phyloP scores from a whole-genome alignment of 2,797 vertebrate genomes.

The Rhyacichthys aspro region DNA sequence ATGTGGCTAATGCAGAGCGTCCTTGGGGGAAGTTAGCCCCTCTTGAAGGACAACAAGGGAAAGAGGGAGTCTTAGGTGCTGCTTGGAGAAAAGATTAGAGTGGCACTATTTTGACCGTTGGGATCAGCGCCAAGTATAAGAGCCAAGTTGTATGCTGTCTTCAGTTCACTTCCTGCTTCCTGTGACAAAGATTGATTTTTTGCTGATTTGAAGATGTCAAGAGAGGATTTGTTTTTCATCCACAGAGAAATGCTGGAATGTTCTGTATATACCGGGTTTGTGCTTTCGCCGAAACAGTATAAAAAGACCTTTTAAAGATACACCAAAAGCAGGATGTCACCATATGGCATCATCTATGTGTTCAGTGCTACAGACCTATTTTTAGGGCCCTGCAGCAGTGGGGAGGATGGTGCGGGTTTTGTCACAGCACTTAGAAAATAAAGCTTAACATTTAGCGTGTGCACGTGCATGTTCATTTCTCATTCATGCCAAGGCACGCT shows the following conservation, averaged over 20 bases:
- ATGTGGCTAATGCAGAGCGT: conserved; percentile 49
- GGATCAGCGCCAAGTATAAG: conserved; percentile 45
- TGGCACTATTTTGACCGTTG: conserved; percentile 44
- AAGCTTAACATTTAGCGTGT: conserved; percentile 9
- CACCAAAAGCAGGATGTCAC: conserved; percentile 34
- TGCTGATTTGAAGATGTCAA: conserved; percentile 13
- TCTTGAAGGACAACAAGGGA: conserved; percentile 52
- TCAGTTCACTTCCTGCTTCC: conserved; percentile 17
- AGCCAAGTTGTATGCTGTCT: conserved; percentile 33
- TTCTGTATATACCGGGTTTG: background rate
- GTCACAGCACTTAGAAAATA: conserved; percentile 30
- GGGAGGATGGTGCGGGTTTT: conserved; percentile 21
- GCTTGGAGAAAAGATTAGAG: conserved; percentile 56
- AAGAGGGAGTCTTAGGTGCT: conserved; percentile 43
- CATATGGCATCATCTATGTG: conserved; percentile 44
- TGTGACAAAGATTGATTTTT: conserved; percentile 43
- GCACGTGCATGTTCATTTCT: conserved; percentile 16
- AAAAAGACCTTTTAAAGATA: conserved; percentile 14
- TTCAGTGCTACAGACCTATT: conserved; percentile 43
- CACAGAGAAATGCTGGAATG: background rate
- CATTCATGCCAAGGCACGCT: conserved; percentile 17
- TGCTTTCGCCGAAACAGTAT: conserved; percentile 17
- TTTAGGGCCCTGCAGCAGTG: conserved; percentile 26
- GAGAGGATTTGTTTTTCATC: conserved; percentile 6
- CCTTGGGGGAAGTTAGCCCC: conserved; percentile 63